Evolutionary conservation across 1,140 invertebrate genomes (phyloP), one percentile per base, ranked within the genome.

Genomic region (Physella acuta): DNA sequence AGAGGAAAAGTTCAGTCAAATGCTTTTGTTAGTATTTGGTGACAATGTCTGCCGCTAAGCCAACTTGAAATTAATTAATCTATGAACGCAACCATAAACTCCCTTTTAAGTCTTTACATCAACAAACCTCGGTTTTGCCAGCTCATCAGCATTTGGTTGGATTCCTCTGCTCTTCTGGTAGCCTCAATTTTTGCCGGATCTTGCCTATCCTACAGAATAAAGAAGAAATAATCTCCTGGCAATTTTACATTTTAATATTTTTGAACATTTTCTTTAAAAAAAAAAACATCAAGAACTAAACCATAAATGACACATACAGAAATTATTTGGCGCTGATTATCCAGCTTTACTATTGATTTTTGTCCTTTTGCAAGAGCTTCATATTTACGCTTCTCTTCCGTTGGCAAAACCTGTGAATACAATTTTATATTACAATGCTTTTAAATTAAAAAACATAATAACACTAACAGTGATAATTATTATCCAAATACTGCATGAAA

Each of bases 251-350:
- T 44, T 44, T 20, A 11, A 11, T 20, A 44, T 44, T 44, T 20
- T 44, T 44, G 20, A 11, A 44, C n/a, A n/a, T n/a, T n/a, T n/a
- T n/a, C n/a, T n/a, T n/a, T n/a, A n/a, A n/a, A n/a, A n/a, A n/a
- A n/a, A n/a, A n/a, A n/a, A n/a, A 52, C 20, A 52, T 3, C 20
- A 52, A 3, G 51, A 52, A 16, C 20, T 52, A 52, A 2, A 17
- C 3, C 2, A 58, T 4, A 17, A 60, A n/a, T 34, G 8, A 60
- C 1, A 60, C 58, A 34, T 37, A 60, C 58, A 34, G 58, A 3
- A 60, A 60, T 60, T 20, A 60, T 36, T 20, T 60, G 58, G 14
- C 58, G 8, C 31, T 60, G 58, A n/a, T 60, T 60, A 26, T 60
- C 58, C 33, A 36, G 4, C 26, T 34, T 60, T 20, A 20, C 1